A percentile compares a stretch with the other conserved stretches of the same genome.
phyloP scores from a whole-genome alignment of 1,140 invertebrate genomes.

The Cyclargus thomasi region DNA sequence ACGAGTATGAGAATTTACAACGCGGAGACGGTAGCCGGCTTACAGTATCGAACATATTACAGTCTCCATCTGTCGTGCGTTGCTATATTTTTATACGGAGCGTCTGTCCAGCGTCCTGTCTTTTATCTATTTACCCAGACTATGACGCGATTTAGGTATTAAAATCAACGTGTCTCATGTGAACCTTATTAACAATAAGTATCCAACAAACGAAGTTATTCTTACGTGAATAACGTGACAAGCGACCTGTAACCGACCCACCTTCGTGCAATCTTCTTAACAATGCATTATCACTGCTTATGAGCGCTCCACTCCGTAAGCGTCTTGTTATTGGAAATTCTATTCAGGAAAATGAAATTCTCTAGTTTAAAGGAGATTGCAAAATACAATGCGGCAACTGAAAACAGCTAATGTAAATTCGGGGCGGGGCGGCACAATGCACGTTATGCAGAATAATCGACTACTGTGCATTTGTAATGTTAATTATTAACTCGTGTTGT shows the following conservation, averaged over 20 bases:
- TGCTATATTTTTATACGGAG: not conserved
- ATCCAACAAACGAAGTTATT: too few relatives aligned
- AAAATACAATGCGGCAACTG: conserved; percentile 2
- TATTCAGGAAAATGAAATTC: not conserved
- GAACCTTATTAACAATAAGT: too few relatives aligned
- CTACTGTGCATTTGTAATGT: conserved; percentile 12
- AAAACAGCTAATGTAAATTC: conserved; percentile 3
- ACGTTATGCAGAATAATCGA: conserved; percentile 4
- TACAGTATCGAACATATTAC: conserved; percentile 21
- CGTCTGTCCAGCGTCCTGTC: too few relatives aligned
- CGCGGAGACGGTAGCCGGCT: conserved; percentile 25
- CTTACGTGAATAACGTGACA: too few relatives aligned
- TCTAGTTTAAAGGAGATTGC: not conserved
- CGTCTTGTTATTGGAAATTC: not conserved
- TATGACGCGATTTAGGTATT: too few relatives aligned
- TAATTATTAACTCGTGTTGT: conserved; percentile 11
- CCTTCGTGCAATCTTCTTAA: too few relatives aligned
- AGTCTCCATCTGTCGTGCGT: not conserved
- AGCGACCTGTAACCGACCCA: too few relatives aligned
- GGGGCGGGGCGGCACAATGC: not conserved
- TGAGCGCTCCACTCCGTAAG: not conserved
- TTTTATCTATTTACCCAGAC: too few relatives aligned
- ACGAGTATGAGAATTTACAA: conserved; percentile 35
- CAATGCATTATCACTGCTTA: not conserved
- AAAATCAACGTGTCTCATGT: too few relatives aligned